A percentile compares a stretch with the other conserved stretches of the same genome.
Conservation (phyloP, 2,888 invertebrate genomes). For the Philaethria dido region DNA sequence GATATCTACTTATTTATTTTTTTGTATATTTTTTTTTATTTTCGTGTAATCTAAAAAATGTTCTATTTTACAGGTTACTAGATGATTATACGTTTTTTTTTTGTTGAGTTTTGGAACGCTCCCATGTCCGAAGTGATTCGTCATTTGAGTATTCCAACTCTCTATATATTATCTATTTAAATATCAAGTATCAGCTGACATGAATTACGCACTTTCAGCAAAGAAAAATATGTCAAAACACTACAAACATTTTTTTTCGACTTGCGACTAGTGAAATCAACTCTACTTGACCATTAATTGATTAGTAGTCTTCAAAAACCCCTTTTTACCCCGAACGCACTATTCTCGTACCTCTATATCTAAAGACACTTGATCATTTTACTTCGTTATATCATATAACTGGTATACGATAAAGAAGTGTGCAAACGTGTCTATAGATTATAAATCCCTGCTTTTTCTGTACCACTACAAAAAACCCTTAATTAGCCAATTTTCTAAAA, state of each 20-base stretch:
- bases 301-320: conserved; percentile 74
- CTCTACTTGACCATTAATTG: conserved; percentile 83
- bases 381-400: conserved; percentile 69
- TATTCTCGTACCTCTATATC: conserved; percentile 75
- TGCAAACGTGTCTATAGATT: conserved; percentile 34
- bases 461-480: conserved; percentile 64
- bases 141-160: conserved; percentile 74
- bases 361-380: conserved; percentile 63
- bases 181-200: conserved; percentile 80
- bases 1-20: conserved; percentile 66
- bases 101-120: conserved; percentile 68
- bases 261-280: conserved; percentile 85
- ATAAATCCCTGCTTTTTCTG: conserved; percentile 57
- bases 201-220: conserved; percentile 85
- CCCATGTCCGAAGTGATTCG: conserved; percentile 59
- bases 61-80: conserved; percentile 75
- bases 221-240: conserved; percentile 85
- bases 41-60: conserved; percentile 68
- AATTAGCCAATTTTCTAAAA: conserved; percentile 72
- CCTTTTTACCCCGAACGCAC: conserved; percentile 79
- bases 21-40: conserved; percentile 59
- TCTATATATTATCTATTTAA: conserved; percentile 63
- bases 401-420: conserved; percentile 71
- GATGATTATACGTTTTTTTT: conserved; percentile 45
- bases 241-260: conserved; percentile 82